A percentile compares a stretch with the other conserved stretches of the same genome.
Evolutionary conservation across 2,797 vertebrate genomes (phyloP).

Genomic region (Coregonus suidteri): DNA sequence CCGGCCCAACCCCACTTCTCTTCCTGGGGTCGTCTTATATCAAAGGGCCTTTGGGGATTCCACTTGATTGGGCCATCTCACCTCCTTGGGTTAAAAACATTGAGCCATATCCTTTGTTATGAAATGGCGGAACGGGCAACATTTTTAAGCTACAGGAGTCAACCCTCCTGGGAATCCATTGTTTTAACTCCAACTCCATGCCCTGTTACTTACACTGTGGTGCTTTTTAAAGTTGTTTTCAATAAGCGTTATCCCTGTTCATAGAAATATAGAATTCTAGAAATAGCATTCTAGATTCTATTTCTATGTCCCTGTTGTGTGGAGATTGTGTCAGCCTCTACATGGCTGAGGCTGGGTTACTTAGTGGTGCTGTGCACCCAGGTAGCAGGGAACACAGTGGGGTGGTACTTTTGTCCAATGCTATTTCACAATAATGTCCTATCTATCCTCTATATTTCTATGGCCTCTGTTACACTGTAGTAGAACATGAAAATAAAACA

Average conservation of each 20-base stretch:
- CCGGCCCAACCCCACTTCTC: conserved; percentile 9
- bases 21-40: not conserved
- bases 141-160: not conserved
- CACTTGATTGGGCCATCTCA: not conserved
- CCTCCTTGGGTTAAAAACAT: not conserved
- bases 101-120: not conserved
- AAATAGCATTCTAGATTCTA: not conserved
- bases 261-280: not conserved
- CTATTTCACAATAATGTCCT: conserved; percentile 43
- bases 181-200: not conserved
- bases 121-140: not conserved
- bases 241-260: conserved; percentile 33
- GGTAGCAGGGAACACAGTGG: conserved; percentile 28
- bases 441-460: not conserved
- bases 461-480: conserved; percentile 65
- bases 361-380: conserved; percentile 46
- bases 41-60: not conserved
- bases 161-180: not conserved
- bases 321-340: not conserved
- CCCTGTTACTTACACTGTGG: conserved; percentile 40
- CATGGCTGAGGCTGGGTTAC: not conserved
- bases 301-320: not conserved
- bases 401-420: conserved; percentile 51
- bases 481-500: conserved; percentile 74
- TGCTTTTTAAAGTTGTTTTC: conserved; percentile 40